These are phyloP conservation scores for Pocillopora damicornis DNA, from an alignment of 64 coral and sea anemone species.

Conservation along the genomic window DNA sequence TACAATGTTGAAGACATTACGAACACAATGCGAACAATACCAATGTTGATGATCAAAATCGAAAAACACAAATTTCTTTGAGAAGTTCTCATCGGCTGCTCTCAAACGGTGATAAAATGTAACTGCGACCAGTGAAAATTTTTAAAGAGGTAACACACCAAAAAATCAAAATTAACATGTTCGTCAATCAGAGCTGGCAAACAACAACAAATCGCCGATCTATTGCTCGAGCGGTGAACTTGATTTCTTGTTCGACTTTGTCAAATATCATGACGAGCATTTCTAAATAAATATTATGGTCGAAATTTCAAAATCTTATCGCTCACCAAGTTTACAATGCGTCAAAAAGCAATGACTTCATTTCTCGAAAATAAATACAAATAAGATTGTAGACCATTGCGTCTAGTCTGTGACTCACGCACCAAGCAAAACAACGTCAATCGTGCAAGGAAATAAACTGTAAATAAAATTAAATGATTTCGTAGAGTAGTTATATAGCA, in stretches of 20 bases:
- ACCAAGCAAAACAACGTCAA: not conserved
- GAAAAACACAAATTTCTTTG: not conserved
- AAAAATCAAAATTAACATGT: not conserved
- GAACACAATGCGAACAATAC: slow-evolving; percentile 7
- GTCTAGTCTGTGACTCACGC: not conserved
- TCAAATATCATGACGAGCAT: not conserved
- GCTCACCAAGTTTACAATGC: not conserved
- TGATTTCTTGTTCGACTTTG: not conserved
- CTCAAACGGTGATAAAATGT: too few species aligned
- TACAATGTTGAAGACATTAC: not conserved
- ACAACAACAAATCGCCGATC: not conserved
- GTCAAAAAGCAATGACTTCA: slow-evolving; percentile 18
- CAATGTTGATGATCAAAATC: not conserved
- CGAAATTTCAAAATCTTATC: not conserved
- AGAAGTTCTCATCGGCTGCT: not conserved
- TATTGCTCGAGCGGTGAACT: not conserved
- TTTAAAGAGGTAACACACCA: not conserved
- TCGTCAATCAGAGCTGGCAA: not conserved
- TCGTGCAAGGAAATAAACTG: not conserved
- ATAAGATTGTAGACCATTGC: not conserved
- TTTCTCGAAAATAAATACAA: slow-evolving; percentile 1
- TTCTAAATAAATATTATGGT: not conserved
- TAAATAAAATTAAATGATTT: not conserved
- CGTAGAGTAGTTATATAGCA: not conserved
- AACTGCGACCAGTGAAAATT: not conserved